Evolutionary conservation across 2,113 vertebrate species (phyloP), one percentile per base, ranked within the genome.

Genomic region (Parotia lawesii): DNA sequence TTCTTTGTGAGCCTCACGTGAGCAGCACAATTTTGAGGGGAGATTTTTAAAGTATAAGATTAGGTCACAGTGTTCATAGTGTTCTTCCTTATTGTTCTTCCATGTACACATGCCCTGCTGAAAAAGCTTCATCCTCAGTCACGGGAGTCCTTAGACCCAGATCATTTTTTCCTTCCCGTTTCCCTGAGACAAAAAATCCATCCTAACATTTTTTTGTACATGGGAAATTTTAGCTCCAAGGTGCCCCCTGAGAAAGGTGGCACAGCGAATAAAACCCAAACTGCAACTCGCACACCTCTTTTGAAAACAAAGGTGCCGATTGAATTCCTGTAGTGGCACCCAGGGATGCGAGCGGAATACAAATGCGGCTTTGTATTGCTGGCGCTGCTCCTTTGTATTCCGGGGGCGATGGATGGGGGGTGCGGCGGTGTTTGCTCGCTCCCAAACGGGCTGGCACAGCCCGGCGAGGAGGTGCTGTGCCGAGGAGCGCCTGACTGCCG

Each of bases 391-490:
- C 84, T 92, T 64, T 61, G 86, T 85, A 25, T 74, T 29, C 2
- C 5, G 56, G 73, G 62, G 40, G 47, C 11, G 51, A 64, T 23
- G 2, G 15, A 2, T 5, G 61, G 51, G 51, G 54, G 61, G 33
- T 12, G 53, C 15, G 85, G 80, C 69, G n/a, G 58, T 29, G 35
- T 33, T 2, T 1, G 65, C 62, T 83, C 54, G 93, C 84, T 96
- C 80, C 5, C 92, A 17, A 31, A 92, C 83, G 78, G 96, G 82
- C 95, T 82, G 74, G 96, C 95, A 38, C 8, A 60, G 97, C 94
- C 95, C 85, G 96, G 50, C 90, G 93, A 56, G 90, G 91, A 95
- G 95, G 88, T 94, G 96, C 88, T 45, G 95, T 58, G 76, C 93
- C 54, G 61, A 74, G 22, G 70, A 88, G 95, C 92, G 94, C 95